Base-by-base conservation (phyloP, 2,888 invertebrate species). In the Drosophila ezoana region DNA sequence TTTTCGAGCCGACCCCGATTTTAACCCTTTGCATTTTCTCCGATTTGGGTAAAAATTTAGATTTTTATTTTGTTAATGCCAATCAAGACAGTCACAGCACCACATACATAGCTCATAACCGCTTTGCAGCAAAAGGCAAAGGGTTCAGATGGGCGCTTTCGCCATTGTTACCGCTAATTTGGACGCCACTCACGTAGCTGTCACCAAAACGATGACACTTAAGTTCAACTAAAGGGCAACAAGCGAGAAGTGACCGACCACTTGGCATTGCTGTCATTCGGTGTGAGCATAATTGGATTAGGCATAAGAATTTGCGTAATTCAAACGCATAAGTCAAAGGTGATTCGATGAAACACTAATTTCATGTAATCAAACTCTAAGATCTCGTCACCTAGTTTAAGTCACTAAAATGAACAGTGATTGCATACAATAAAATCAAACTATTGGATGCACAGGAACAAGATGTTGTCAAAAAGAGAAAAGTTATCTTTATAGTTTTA, bases 41-140 rank as follows among this genome's bases (percentile, higher is more conserved):
- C 5, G 5, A 23, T 23, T 23, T 6, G 6, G 23, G 8, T 5
- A 6, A 23, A 8, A 18, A 18, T 18, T 23, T 6, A 23, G 23
- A 23, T 23, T 0, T 23, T 23, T 1, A 23, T 23, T 6, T 23
- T 23, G 20, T 23, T 8, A 8, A 23, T 23, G 23, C 28, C 28
- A 28, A 28, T 13, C 28, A 47, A 47, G 23, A 45, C 35, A 35
- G 53, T 43, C 57, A 82, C 69, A 72, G 88, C 65, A 72, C 54
- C 66, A 40, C 85, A 70, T 64, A 49, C 60, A 62, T 20, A 37
- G 51, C 59, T 58, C 67, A 71, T 69, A 66, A 57, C 60, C 35
- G 56, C 5, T 38, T 32, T 35, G 11, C 44, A 40, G 8, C 33
- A 16, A 18, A 18, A n/a, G 13, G n/a, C n/a, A 70, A 84, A 57